Evolutionary conservation across 1,140 invertebrate genomes (phyloP).

Genomic region (Stegodyphus mimosarum): DNA sequence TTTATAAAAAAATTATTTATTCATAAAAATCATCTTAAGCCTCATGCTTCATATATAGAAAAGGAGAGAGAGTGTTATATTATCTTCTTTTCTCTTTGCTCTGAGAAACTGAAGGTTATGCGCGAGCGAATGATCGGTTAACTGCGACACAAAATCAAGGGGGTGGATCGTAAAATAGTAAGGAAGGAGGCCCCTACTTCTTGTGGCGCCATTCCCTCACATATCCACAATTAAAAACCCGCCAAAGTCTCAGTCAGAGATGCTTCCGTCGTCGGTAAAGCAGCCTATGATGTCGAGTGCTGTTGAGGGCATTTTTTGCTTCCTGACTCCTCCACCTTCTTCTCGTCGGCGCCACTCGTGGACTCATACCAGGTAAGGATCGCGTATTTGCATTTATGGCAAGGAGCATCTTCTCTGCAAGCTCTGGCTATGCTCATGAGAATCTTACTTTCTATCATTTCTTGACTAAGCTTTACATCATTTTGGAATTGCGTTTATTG

Average conservation of each 20-base stretch:
- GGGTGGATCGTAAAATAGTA: slow-evolving; percentile 1
- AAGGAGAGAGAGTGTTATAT: too few relatives aligned
- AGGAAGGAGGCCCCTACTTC: background rate
- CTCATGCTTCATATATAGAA: too few relatives aligned
- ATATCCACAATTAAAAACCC: background rate
- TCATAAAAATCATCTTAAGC: too few relatives aligned
- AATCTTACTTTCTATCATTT: background rate
- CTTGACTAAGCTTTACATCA: background rate
- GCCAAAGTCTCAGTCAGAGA: slow-evolving; percentile 9
- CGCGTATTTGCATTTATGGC: background rate
- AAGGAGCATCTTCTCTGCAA: background rate
- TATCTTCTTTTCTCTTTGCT: too few relatives aligned
- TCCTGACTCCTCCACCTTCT: background rate
- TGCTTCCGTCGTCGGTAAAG: background rate
- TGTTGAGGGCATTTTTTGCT: slow-evolving; percentile 2
- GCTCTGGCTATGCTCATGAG: background rate
- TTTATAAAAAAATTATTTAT: too few relatives aligned
- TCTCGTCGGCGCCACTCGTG: slow-evolving; percentile 5
- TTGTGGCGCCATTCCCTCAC: background rate
- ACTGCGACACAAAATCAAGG: background rate
- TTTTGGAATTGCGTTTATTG: background rate
- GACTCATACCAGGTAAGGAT: slow-evolving; percentile 4
- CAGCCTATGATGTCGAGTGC: background rate
- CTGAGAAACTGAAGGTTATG: too few relatives aligned
- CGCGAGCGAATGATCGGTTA: too few relatives aligned